A percentile compares a stretch with the other conserved stretches of the same genome.
Conservation (phyloP, 1,140 invertebrate species). For the Drosophila bocqueti region DNA sequence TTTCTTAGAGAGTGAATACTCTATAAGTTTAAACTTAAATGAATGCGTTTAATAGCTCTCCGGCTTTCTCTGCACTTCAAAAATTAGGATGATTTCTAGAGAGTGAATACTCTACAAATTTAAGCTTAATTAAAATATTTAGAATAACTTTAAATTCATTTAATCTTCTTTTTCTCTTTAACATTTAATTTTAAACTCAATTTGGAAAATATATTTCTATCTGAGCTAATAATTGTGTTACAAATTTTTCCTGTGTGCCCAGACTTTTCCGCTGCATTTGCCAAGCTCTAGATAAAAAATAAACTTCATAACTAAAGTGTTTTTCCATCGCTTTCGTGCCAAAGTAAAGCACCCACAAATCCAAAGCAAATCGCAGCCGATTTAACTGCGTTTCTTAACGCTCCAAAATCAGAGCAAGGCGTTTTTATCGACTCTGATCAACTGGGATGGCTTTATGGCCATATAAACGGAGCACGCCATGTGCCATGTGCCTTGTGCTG, state of each 20-base stretch:
- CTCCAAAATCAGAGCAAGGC: constrained; percentile 25
- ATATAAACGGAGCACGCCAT: background rate
- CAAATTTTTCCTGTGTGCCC: background rate
- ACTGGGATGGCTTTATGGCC: constrained; percentile 36
- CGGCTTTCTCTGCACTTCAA: constrained; percentile 3
- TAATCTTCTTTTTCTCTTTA: accelerated
- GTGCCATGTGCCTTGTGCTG: constrained; percentile 17
- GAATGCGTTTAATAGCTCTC: background rate
- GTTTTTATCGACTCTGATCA: constrained; percentile 40
- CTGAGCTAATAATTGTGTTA: too few species aligned
- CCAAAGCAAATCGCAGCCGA: constrained; percentile 26
- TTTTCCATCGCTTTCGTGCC: constrained; percentile 9
- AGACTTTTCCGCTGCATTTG: background rate
- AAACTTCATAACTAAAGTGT: constrained; percentile 17
- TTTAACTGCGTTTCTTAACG: constrained; percentile 36
- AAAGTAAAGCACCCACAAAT: constrained; percentile 34
- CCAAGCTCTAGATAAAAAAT: constrained; percentile 15
- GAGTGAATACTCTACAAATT: too few species aligned
- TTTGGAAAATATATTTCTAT: background rate
- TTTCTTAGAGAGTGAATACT: too few species aligned
- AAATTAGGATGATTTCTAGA: background rate
- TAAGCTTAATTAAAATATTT: too few species aligned
- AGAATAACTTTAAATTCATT: too few species aligned
- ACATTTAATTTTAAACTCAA: background rate
- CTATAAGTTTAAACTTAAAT: too few species aligned